Conservation (phyloP, 2,888 invertebrate genomes). For the Heteromurus nitidus region DNA sequence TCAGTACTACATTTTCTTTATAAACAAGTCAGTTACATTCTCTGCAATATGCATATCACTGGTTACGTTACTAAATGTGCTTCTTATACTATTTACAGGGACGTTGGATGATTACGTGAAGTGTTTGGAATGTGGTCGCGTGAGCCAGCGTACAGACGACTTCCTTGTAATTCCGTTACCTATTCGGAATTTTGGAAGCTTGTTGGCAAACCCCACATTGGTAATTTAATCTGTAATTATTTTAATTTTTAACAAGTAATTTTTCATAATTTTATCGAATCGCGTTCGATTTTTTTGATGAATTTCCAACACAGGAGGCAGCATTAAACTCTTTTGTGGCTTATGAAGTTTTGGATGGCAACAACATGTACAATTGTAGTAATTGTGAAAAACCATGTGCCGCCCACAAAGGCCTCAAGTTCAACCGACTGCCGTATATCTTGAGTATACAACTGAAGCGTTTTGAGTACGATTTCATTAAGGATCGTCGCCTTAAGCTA, state of each 20-base stretch:
- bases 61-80: background rate
- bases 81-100: constrained; percentile 75
- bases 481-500: constrained; percentile 55
- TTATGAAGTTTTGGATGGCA: constrained; percentile 87
- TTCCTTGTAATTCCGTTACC: constrained; percentile 91
- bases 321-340: constrained; percentile 89
- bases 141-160: constrained; percentile 87
- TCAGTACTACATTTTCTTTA: constrained; percentile 23
- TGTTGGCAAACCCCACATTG: constrained; percentile 79
- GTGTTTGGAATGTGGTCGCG: constrained; percentile 88
- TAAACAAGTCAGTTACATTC: background rate
- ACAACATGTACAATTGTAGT: constrained; percentile 92
- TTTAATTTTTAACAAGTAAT: too few species aligned
- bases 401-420: constrained; percentile 92
- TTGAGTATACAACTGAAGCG: constrained; percentile 90
- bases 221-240: constrained; percentile 77
- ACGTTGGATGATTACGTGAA: constrained; percentile 92
- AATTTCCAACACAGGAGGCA: constrained; percentile 80
- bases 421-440: constrained; percentile 89
- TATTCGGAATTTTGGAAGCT: constrained; percentile 84
- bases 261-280: background rate
- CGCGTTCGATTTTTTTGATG: background rate
- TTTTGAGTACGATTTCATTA: constrained; percentile 85
- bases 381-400: constrained; percentile 90
- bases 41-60: background rate